Percentiles rank a stretch among this genome's conserved stretches.
phyloP scores from a whole-genome alignment of 2,797 vertebrate species.

The Ptychadena robeensis region DNA sequence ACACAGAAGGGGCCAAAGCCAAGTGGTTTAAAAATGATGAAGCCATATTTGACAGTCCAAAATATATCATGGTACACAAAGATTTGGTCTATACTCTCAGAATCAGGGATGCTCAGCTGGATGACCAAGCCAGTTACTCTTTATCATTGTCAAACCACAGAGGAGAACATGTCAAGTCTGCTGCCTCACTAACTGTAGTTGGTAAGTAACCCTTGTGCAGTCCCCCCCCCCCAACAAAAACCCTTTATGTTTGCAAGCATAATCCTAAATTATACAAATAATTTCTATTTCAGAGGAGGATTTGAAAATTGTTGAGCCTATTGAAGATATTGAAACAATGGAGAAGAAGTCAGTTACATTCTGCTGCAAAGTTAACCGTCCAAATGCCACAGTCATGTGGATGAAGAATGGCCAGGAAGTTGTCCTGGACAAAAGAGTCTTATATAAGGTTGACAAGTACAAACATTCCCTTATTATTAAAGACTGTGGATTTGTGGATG shows the following conservation, averaged over 20 bases:
- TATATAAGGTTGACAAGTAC: conserved; percentile 91
- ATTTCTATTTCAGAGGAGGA: conserved; percentile 84
- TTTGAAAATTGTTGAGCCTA: conserved; percentile 89
- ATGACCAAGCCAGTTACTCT: conserved; percentile 85
- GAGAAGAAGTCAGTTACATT: conserved; percentile 94
- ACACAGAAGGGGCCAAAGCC: conserved; percentile 93
- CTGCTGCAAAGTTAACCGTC: conserved; percentile 94
- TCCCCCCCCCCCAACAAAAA: not conserved
- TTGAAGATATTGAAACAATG: conserved; percentile 94
- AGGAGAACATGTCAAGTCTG: conserved; percentile 87
- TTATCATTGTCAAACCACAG: conserved; percentile 87
- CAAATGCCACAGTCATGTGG: conserved; percentile 89
- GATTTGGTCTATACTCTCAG: conserved; percentile 91
- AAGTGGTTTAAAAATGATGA: conserved; percentile 95
- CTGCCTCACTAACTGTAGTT: conserved; percentile 83
- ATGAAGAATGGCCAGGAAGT: conserved; percentile 91
- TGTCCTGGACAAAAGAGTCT: conserved; percentile 80
- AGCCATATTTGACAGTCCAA: conserved; percentile 92
- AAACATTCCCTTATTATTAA: conserved; percentile 94
- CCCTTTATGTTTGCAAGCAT: not conserved
- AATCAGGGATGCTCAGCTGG: conserved; percentile 84
- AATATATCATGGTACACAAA: conserved; percentile 91
- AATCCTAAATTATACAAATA: not conserved
- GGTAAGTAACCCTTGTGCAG: conserved; percentile 74
- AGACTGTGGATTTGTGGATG: conserved; percentile 90